Base-by-base conservation (phyloP, 2,113 vertebrate genomes). In the Psittacara wagleri region DNA sequence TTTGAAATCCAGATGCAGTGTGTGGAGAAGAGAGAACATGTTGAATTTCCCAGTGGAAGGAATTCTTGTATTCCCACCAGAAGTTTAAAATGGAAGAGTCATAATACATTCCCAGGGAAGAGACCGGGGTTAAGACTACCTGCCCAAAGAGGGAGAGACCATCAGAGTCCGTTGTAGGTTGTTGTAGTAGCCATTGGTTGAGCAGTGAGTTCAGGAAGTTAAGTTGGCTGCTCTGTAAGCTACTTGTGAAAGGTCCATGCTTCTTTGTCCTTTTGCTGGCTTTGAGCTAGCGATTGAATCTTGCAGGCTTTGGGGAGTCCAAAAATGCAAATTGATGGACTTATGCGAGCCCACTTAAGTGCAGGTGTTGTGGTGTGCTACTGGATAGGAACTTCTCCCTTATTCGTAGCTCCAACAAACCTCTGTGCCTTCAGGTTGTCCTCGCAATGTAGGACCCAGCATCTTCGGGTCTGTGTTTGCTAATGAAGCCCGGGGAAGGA, bases 241-340 rank as follows among this genome's bases (percentile, higher is more conserved):
- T 33, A 2, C 13, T 7, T 46, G 3, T 3, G 52, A 70, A 68
- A 84, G 46, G 54, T 35, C 46, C 0, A 0, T 27, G 27, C 17
- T 83, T 23, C 68, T 83, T 73, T 35, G 25, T 77, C 43, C 35
- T 24, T 0, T 35, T 77, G 44, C 39, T 31, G 2, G 2, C n/a
- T 70, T 78, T 39, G 27, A 84, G 54, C 13, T 44, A 33, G 23
- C 33, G 16, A 0, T 55, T 90, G 33, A 12, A 27, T 35, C 62
- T 52, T 55, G 17, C 39, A 61, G 63, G 19, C 39, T 67, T 39
- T 76, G 19, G 20, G 46, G 22, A 46, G 7, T 39, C 29, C 44
- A 61, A 6, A 83, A 84, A 59, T 41, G 28, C 31, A 78, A 43
- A 33, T 44, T 10, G 24, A 28, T 35, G 17, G 12, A 49, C 57